Base-by-base conservation (phyloP, 2,113 vertebrate species). In the Hippocampus barbouri region DNA sequence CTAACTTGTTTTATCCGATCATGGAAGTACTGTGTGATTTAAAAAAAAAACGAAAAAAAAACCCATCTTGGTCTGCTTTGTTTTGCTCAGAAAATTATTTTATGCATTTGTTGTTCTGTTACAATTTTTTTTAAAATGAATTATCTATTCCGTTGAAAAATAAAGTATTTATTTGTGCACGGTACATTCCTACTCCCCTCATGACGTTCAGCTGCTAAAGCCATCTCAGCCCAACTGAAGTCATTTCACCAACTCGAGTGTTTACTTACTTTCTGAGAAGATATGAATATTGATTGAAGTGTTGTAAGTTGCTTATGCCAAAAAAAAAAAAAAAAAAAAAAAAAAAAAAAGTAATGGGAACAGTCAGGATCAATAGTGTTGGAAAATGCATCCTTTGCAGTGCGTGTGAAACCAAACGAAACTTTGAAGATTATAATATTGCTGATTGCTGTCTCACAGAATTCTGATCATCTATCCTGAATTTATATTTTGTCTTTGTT, bases 21-120 rank as follows among this genome's bases (percentile, higher is more conserved):
- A 90, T 91, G 91, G 93, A 95, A 92, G 93, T 96, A 94, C 92
- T 90, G 90, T 92, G 90, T 90, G 92, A 79, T 88, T 92, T 88
- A 88, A 77, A 86, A 87, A 56, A 23, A 56, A n/a, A n/a, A n/a
- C n/a, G n/a, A n/a, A n/a, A 23, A 16, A 53, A 53, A 53, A 2
- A 4, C 15, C 4, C 4, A 45, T 45, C 21, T 91, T 93, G 85
- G 89, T 92, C 79, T 91, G 90, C 85, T 90, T 91, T 88, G 90
- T 82, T 92, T 82, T 87, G 86, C 92, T 86, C 87, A 74, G 70
- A 66, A 76, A 75, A 79, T 9, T 69, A 77, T 76, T 84, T 71
- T 72, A 25, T 11, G 6, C 81, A 72, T 68, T 74, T 76, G 71
- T 56, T 47, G 25, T 79, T 79, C 27, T 81, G 63, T 82, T 84